phyloP scores from a whole-genome alignment of 2,113 vertebrate species.

The Carlito syrichta region DNA sequence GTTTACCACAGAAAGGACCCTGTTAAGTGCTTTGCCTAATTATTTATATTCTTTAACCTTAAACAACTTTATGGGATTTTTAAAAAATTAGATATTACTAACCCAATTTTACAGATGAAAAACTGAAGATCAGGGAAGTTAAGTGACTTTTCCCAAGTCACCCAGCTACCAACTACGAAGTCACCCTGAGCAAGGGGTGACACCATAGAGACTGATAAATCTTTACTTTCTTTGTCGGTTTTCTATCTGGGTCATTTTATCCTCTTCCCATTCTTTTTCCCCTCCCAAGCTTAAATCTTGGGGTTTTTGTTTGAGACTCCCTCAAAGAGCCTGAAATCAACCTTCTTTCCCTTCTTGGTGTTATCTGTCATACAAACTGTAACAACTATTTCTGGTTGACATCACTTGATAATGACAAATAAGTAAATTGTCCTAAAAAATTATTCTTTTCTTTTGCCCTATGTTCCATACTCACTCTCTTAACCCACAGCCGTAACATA shows the following conservation, averaged over 20 bases:
- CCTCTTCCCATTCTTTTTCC: not conserved
- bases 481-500: accelerated
- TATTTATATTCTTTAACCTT: not conserved
- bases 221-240: not conserved
- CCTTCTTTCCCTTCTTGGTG: not conserved
- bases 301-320: not conserved
- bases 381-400: not conserved
- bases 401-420: not conserved
- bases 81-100: not conserved
- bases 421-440: not conserved
- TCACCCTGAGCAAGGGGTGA: not conserved
- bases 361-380: not conserved
- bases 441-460: not conserved
- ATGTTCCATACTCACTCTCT: not conserved
- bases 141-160: not conserved
- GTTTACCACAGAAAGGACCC: not conserved
- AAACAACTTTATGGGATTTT: not conserved
- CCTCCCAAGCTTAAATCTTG: not conserved
- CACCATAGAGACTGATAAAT: not conserved
- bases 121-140: not conserved
- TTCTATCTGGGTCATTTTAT: not conserved
- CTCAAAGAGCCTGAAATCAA: not conserved
- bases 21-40: not conserved
- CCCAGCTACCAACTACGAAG: not conserved
- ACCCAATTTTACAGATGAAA: not conserved